Evolutionary conservation across 2,797 vertebrate species (phyloP), one percentile per base, ranked within the genome.

Genomic region (Toxotes lorentzi): DNA sequence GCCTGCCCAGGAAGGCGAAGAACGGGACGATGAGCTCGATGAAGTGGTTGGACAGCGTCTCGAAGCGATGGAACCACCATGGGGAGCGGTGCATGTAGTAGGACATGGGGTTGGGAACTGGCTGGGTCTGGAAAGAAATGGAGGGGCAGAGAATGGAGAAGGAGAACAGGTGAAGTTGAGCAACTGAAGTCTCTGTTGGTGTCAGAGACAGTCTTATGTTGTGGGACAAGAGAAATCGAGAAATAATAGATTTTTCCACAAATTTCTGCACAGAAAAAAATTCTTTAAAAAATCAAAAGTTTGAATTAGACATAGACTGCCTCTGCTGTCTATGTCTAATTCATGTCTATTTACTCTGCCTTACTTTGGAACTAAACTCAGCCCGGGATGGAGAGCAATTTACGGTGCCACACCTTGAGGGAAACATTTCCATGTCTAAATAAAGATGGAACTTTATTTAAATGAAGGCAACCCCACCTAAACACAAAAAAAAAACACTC

Each of bases 61-160:
- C 98, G 0, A 97, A 92, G 77, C 92, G 96, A 48, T 99, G 98
- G 68, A 98, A 94, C 97, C 97, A 98, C 95, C 95, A 96, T 0
- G 98, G 98, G 0, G 95, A 96, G 60, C 47, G 90, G 76, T 99
- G 98, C 95, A 99, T 90, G 95, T 96, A 98, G 91, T 99, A 99
- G 4, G 98, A 96, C 34, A 96, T n/a, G 1, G 97, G 97, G 92
- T 94, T 99, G 59, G 98, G 98, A 82, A 99, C 96, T 0, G 98
- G 98, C 93, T 99, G 98, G 0, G 98, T 99, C 98, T 99, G 86
- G 10, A 58, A 11, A 21, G 13, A 74, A 16, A 82, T 3, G 24
- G 17, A 56, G 10, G 2, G 5, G 1, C 9, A 56, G n/a, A 53
- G 27, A 51, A 24, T 2, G 2, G 24, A 60, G 3, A 35, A 30